Evolutionary conservation across 1,140 invertebrate species (phyloP).

Genomic region (Drosophila burlai): DNA sequence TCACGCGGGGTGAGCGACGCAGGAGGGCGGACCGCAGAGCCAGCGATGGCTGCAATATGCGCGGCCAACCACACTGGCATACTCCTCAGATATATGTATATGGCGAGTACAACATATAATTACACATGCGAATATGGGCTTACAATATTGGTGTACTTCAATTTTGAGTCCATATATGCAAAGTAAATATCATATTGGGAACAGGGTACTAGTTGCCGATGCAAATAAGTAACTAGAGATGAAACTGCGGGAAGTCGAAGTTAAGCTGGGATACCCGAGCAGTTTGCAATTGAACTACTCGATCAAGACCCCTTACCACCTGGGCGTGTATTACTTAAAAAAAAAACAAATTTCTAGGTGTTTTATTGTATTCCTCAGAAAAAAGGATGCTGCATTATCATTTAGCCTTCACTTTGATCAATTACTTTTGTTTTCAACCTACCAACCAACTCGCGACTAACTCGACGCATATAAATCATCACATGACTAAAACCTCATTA

Average conservation of each 20-base stretch:
- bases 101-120: neutral
- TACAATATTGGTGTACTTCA: neutral
- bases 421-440: slow-evolving; percentile 30
- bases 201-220: neutral
- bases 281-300: too few species aligned
- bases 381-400: slow-evolving; percentile 1
- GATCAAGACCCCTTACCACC: too few species aligned
- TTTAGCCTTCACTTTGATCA: slow-evolving; percentile 14
- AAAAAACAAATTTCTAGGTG: too few species aligned
- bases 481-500: slow-evolving; percentile 58
- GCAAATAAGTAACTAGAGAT: neutral
- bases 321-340: too few species aligned
- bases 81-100: slow-evolving; percentile 8
- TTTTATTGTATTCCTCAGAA: too few species aligned
- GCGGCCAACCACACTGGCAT: slow-evolving; percentile 55
- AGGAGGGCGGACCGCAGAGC: slow-evolving; percentile 27
- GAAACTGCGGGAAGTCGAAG: too few species aligned
- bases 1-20: slow-evolving; percentile 3
- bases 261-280: too few species aligned
- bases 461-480: slow-evolving; percentile 63
- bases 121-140: neutral
- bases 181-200: neutral
- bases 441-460: slow-evolving; percentile 23
- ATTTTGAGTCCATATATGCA: too few species aligned
- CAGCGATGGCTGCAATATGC: slow-evolving; percentile 32